A percentile compares a stretch with the other conserved stretches of the same genome.
phyloP scores from a whole-genome alignment of 2,113 vertebrate genomes.

The Plecturocebus donacophilus region DNA sequence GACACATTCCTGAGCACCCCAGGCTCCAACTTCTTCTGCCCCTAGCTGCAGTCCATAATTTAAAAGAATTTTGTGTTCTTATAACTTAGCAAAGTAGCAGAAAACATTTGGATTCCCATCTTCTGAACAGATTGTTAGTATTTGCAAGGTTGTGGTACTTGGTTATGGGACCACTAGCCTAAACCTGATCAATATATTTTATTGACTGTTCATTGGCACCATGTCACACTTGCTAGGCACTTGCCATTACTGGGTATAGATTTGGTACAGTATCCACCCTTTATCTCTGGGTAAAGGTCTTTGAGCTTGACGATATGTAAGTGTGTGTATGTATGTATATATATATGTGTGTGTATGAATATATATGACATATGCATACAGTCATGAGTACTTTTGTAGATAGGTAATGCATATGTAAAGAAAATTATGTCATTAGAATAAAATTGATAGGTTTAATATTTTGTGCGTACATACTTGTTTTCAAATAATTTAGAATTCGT shows the following conservation, averaged over 20 bases:
- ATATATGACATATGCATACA: fast-evolving
- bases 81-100: background rate
- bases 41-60: background rate
- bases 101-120: background rate
- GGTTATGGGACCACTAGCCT: background rate
- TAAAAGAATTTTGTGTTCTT: background rate
- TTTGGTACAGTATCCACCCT: background rate
- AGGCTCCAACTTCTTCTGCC: background rate
- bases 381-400: background rate
- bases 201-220: fast-evolving
- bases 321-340: background rate
- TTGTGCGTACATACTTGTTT: background rate
- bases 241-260: background rate
- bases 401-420: background rate
- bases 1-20: background rate
- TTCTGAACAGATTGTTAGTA: background rate
- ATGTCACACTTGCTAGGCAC: background rate
- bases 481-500: background rate
- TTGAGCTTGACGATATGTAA: background rate
- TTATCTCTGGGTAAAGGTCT: background rate
- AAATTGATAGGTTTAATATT: background rate
- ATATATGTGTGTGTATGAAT: background rate
- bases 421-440: background rate
- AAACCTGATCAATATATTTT: fast-evolving
- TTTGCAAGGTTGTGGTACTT: background rate